Base-by-base conservation (phyloP, 2,113 vertebrate genomes). In the Camarhynchus parvulus region DNA sequence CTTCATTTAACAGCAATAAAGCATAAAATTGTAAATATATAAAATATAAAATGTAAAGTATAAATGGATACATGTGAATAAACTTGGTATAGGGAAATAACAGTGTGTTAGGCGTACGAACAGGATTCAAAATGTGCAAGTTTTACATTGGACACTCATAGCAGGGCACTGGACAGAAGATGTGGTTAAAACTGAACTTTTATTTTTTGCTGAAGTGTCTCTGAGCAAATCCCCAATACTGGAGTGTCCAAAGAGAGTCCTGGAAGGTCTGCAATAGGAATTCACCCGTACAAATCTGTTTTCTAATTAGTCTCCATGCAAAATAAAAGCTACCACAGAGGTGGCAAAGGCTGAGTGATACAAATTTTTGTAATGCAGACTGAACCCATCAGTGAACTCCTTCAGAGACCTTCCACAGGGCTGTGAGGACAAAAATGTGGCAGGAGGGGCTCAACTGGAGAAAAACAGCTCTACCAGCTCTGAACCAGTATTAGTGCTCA, bases 141-240 rank as follows among this genome's bases (percentile, higher is more conserved):
- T 72, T 24, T 49, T 27, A 7, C 9, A 2, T 11, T 39, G 23
- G 7, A 39, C 16, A 7, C 11, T 61, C 42, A 58, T 63, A 9
- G 44, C n/a, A 63, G 16, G 13, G 8, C 37, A 37, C 7, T 30
- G 28, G 11, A 8, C 8, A 52, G 39, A 52, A 69, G 7, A 28
- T 35, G 24, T 49, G 63, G 8, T 49, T 67, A 39, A 62, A 68
- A 31, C 5, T 37, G 33, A 72, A 31, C 3, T 72, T 80, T 5
- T 0, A 0, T 0, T 44, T 87, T 85, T 27, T 37, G 8, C 5
- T 10, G 4, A 44, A 47, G 27, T 13, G 5, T 19, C 11, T 31
- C n/a, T 62, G 33, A 83, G 37, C 31, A 58, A 61, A 24, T 53
- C n/a, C 20, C 28, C 63, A 20, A 0, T 11, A 3, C 7, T 44